phyloP scores from a whole-genome alignment of 1,140 invertebrate genomes.

The Drosophila tropicalis region DNA sequence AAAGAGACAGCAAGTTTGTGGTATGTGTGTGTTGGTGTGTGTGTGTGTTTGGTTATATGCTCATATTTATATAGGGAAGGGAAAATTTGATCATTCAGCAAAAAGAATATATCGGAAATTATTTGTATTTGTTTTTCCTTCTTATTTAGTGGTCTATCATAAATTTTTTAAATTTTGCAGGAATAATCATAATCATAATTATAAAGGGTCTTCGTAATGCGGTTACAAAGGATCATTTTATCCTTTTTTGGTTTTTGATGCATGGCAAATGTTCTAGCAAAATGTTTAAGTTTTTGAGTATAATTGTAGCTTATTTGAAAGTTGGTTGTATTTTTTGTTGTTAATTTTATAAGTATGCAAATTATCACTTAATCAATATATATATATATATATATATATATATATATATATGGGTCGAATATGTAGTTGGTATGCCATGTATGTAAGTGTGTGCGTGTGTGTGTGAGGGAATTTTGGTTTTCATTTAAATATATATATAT shows the following conservation, averaged over 20 bases:
- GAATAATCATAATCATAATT: constrained; percentile 53
- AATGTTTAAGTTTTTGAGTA: constrained; percentile 58
- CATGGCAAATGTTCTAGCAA: constrained; percentile 67
- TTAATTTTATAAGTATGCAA: constrained; percentile 69
- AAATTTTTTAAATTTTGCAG: constrained; percentile 56
- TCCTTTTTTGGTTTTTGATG: constrained; percentile 30
- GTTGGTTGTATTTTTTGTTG: constrained; percentile 39
- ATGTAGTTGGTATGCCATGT: constrained; percentile 66
- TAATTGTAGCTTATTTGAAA: constrained; percentile 72
- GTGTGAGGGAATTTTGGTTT: constrained; percentile 38
- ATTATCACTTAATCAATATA: constrained; percentile 78
- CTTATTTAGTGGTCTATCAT: constrained; percentile 62
- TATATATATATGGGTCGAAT: constrained; percentile 36
- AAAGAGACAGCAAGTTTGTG: constrained; percentile 73
- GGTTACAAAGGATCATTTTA: constrained; percentile 34
- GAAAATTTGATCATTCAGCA: constrained; percentile 53
- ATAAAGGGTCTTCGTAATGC: constrained; percentile 56
- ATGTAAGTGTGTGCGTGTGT: constrained; percentile 70
- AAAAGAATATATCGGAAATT: constrained; percentile 73
- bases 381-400: constrained; percentile 47
- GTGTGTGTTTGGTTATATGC: constrained; percentile 5
- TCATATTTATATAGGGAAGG: constrained; percentile 27
- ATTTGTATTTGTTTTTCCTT: constrained; percentile 46
- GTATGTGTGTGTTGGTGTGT: constrained; percentile 27
- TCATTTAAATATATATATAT: constrained; percentile 63